These are phyloP conservation scores for Vombatus ursinus DNA, from an alignment of 2,113 vertebrate genomes.

Conservation along the genomic window DNA sequence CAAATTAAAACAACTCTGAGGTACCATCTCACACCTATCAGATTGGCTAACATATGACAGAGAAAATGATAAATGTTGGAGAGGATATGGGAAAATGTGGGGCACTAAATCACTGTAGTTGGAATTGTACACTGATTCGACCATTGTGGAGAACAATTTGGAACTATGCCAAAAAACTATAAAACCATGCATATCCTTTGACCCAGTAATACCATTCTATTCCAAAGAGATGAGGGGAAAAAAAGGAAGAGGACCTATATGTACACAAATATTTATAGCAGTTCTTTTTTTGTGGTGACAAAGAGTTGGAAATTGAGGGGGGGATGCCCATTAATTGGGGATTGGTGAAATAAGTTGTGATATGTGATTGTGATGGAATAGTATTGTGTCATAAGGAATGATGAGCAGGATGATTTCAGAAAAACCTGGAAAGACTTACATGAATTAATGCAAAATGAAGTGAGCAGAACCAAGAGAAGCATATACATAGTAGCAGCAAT, in stretches of 20 bases:
- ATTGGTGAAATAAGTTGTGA: neutral
- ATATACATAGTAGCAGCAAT: neutral
- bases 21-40: neutral
- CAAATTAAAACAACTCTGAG: neutral
- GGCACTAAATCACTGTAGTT: neutral
- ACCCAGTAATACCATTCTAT: neutral
- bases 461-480: neutral
- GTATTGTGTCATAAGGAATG: neutral
- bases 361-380: neutral
- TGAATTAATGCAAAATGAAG: neutral
- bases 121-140: neutral
- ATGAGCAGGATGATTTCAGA: neutral
- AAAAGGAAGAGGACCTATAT: neutral
- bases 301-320: neutral
- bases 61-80: neutral
- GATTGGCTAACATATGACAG: neutral
- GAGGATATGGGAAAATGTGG: neutral
- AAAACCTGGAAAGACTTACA: neutral
- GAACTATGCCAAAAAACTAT: neutral
- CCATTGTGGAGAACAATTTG: neutral
- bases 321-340: neutral
- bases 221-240: neutral
- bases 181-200: neutral
- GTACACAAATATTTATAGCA: neutral
- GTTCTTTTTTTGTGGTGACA: neutral